These are phyloP conservation scores for Euzetes globulus DNA, from an alignment of 2,888 invertebrate genomes.

Conservation along the genomic window DNA sequence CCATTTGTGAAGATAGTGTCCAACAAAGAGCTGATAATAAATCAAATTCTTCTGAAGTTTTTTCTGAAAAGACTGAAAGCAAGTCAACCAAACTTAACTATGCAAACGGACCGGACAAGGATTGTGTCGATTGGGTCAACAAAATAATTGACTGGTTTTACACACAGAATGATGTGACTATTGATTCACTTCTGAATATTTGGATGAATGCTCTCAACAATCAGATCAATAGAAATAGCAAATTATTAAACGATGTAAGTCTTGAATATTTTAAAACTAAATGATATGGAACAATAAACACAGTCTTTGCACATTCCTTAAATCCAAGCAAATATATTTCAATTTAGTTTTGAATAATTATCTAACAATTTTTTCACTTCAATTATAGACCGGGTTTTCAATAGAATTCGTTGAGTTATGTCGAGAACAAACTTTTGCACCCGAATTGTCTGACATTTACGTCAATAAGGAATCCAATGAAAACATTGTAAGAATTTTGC, in stretches of 20 bases:
- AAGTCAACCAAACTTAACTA: not conserved
- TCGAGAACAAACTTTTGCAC: not conserved
- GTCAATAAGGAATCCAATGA: slow-evolving; percentile 25
- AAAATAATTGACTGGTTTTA: slow-evolving; percentile 16
- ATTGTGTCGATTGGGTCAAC: slow-evolving; percentile 15
- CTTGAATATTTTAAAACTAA: not conserved
- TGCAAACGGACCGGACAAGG: not conserved
- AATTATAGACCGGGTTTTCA: not conserved
- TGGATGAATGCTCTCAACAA: slow-evolving; percentile 15
- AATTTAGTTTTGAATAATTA: no score
- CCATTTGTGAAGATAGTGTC: not conserved
- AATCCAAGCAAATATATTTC: no score
- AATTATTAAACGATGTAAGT: slow-evolving; percentile 11
- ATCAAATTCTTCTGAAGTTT: not conserved
- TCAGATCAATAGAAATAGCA: not conserved
- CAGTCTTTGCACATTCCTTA: no score
- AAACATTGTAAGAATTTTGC: slow-evolving; percentile 16
- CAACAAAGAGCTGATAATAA: not conserved
- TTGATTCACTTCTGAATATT: not conserved
- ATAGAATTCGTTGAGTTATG: not conserved
- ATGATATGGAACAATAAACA: not conserved
- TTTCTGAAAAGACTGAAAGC: not conserved
- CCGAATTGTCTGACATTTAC: not conserved
- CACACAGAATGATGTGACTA: not conserved
- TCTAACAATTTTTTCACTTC: no score